Evolutionary conservation across 2,797 vertebrate genomes (phyloP).

Genomic region (Crenuchus spilurus): DNA sequence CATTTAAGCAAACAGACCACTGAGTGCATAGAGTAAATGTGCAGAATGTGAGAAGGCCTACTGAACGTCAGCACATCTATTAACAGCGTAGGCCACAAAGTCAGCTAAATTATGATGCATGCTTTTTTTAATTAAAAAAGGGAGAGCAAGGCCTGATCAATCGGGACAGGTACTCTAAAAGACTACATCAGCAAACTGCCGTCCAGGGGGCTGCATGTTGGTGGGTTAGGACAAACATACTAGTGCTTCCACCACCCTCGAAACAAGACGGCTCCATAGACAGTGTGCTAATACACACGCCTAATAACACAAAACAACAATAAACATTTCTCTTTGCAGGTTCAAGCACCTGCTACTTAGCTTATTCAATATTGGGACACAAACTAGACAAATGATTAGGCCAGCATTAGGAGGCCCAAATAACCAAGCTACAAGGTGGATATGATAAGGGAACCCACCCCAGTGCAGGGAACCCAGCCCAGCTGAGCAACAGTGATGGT

Average conservation of each 20-base stretch:
- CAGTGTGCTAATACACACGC: conserved; percentile 15
- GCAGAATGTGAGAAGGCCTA: conserved; percentile 47
- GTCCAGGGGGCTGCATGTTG: conserved; percentile 36
- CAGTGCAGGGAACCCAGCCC: conserved; percentile 78
- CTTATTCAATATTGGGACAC: conserved; percentile 64
- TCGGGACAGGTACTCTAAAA: conserved; percentile 4
- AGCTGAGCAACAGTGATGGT: conserved; percentile 60
- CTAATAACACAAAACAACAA: neutral
- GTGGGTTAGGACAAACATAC: conserved; percentile 15
- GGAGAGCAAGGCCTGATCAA: neutral
- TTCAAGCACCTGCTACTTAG: conserved; percentile 59
- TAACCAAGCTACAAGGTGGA: conserved; percentile 42
- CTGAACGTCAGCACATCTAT: conserved; percentile 23
- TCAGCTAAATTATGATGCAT: neutral
- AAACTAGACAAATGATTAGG: conserved; percentile 14
- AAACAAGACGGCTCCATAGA: neutral
- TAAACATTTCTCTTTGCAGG: conserved; percentile 40
- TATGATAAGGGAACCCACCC: too few species aligned
- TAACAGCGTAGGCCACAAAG: conserved; percentile 27
- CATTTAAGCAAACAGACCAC: conserved; percentile 44
- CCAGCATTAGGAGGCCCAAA: conserved; percentile 17
- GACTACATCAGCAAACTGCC: conserved; percentile 6
- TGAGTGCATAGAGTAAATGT: conserved; percentile 65
- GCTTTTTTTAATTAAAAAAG: too few species aligned
- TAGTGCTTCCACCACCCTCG: conserved; percentile 15